Conservation (phyloP, 2,113 vertebrate genomes). For the Drymodes brunneopygia region DNA sequence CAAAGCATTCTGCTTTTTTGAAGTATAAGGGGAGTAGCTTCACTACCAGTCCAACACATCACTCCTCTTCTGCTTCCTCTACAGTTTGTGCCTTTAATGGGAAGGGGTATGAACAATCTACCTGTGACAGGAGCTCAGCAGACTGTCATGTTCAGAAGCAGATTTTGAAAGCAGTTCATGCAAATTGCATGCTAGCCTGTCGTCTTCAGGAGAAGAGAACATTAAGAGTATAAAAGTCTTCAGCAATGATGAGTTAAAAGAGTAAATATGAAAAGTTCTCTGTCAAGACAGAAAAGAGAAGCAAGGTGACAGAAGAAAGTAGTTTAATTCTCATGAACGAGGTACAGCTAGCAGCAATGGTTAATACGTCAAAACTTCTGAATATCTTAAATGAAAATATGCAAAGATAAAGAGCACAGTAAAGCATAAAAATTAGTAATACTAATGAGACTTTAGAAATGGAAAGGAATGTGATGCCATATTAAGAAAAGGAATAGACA, state of each 20-base stretch:
- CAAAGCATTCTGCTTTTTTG: background rate
- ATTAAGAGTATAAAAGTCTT: background rate
- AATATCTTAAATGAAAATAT: background rate
- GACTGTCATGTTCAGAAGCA: constrained; percentile 53
- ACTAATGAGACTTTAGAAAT: background rate
- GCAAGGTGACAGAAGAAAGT: background rate
- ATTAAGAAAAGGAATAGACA: background rate
- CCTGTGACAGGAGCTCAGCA: constrained; percentile 27
- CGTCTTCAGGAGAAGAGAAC: background rate
- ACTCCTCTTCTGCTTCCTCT: background rate
- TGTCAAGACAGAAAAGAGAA: background rate
- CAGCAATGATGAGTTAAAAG: constrained; percentile 9
- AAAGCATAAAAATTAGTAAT: background rate
- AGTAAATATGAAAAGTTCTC: background rate
- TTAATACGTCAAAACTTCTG: background rate
- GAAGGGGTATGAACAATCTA: constrained; percentile 11
- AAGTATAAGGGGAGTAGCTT: background rate
- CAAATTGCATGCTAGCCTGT: constrained; percentile 36
- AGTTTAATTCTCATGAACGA: background rate
- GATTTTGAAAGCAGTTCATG: constrained; percentile 36
- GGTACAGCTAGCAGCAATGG: background rate
- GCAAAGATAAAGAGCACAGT: background rate
- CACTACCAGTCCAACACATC: background rate
- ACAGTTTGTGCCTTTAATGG: background rate
- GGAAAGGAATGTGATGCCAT: background rate